These are phyloP conservation scores for Heliconius erato DNA, from an alignment of 2,888 invertebrate genomes.

Conservation along the genomic window DNA sequence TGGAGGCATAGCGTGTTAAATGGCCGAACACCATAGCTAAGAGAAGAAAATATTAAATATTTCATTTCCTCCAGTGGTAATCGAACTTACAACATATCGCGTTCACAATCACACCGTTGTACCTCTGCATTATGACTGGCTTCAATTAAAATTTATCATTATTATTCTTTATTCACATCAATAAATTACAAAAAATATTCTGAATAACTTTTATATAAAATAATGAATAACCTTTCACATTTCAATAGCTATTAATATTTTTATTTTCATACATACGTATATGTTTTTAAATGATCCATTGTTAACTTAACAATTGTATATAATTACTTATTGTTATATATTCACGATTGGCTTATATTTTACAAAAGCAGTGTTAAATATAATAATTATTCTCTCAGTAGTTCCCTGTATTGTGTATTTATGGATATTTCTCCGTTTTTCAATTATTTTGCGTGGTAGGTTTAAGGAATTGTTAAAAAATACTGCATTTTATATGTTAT, in stretches of 20 bases:
- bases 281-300: not conserved
- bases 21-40: no score
- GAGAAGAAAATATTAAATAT: no score
- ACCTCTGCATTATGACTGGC: no score
- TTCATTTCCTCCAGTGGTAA: no score
- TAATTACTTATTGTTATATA: constrained; percentile 1
- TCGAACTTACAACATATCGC: no score
- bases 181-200: not conserved
- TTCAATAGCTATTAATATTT: constrained; percentile 8
- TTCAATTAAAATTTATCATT: not conserved
- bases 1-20: no score
- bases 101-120: no score
- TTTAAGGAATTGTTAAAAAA: not conserved
- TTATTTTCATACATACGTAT: not conserved
- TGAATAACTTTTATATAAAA: not conserved
- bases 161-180: not conserved
- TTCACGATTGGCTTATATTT: constrained; percentile 9
- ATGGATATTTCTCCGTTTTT: not conserved
- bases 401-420: not conserved
- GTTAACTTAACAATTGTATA: constrained; percentile 14
- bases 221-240: not conserved
- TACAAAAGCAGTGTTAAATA: not conserved
- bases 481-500: not conserved
- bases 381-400: not conserved
- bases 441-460: not conserved